These are phyloP conservation scores for Brachionus rotundiformis DNA, from an alignment of 1,140 invertebrate genomes.

Conservation along the genomic window DNA sequence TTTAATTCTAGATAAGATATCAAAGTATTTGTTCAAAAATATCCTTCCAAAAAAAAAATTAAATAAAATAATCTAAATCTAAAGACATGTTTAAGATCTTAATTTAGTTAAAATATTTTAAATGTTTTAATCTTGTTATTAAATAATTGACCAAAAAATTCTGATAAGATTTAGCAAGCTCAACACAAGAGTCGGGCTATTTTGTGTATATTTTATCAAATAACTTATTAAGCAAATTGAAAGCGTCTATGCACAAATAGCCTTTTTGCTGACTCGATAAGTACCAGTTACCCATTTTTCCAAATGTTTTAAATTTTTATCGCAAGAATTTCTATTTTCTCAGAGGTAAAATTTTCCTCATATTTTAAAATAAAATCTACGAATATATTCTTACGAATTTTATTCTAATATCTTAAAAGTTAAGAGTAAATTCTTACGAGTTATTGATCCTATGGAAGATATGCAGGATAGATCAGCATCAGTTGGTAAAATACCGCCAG, in stretches of 20 bases:
- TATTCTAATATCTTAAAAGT: not conserved
- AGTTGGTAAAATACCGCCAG: not conserved
- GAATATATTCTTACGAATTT: not conserved
- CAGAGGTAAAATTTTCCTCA: not conserved
- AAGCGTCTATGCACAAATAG: not conserved
- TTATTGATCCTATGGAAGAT: not conserved
- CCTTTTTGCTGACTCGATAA: constrained; percentile 12
- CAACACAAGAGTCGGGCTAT: not conserved
- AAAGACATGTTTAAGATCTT: too few species aligned
- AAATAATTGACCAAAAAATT: not conserved
- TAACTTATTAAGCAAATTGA: not conserved
- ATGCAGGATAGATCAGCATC: constrained; percentile 46
- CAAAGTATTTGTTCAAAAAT: too few species aligned
- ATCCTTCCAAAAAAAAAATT: too few species aligned
- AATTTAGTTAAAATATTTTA: too few species aligned
- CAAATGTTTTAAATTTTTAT: not conserved
- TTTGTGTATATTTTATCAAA: constrained; percentile 6
- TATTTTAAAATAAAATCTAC: constrained; percentile 3
- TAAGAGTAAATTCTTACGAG: not conserved
- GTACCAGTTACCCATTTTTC: not conserved
- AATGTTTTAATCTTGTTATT: too few species aligned
- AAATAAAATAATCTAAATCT: too few species aligned
- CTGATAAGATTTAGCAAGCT: not conserved
- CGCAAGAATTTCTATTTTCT: not conserved
- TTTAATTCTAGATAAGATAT: too few species aligned